Conservation (phyloP, 2,888 invertebrate species). For the Caenorhabditis sp. region DNA sequence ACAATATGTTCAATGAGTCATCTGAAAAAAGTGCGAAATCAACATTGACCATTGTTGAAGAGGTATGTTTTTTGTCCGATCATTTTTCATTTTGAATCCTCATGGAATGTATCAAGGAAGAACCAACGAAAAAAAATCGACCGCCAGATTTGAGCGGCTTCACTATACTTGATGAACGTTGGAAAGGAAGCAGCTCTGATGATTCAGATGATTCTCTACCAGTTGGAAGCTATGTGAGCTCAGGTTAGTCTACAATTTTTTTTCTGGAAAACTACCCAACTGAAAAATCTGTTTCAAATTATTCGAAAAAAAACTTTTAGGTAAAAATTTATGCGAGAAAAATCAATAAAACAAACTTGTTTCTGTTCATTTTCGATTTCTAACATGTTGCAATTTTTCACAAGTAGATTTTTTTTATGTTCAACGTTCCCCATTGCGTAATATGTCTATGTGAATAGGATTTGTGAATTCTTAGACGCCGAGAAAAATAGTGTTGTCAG, state of each 20-base stretch:
- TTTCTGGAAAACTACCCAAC: too few species aligned
- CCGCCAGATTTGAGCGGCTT: conserved; percentile 35
- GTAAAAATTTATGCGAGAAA: too few species aligned
- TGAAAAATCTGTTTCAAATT: too few species aligned
- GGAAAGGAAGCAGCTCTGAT: conserved; percentile 31
- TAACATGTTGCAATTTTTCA: too few species aligned
- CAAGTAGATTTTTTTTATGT: too few species aligned
- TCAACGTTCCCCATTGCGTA: too few species aligned
- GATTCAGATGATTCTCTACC: conserved; percentile 39
- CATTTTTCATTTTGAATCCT: not conserved
- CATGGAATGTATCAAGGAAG: conserved; percentile 1
- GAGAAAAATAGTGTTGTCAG: too few species aligned
- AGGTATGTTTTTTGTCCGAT: conserved; percentile 17
- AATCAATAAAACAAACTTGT: too few species aligned
- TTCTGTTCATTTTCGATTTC: too few species aligned
- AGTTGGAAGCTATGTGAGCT: conserved; percentile 27
- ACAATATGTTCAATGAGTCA: conserved; percentile 31
- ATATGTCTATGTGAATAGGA: too few species aligned
- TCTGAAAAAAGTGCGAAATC: conserved; percentile 5
- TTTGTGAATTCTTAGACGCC: too few species aligned
- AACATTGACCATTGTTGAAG: conserved; percentile 28
- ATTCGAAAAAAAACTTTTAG: too few species aligned
- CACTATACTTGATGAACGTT: conserved; percentile 20
- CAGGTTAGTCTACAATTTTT: not conserved
- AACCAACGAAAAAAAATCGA: conserved; percentile 8